Percentiles rank a stretch among this genome's conserved stretches.
Conservation (phyloP, 2,113 vertebrate species). For the Lanius ludovicianus region DNA sequence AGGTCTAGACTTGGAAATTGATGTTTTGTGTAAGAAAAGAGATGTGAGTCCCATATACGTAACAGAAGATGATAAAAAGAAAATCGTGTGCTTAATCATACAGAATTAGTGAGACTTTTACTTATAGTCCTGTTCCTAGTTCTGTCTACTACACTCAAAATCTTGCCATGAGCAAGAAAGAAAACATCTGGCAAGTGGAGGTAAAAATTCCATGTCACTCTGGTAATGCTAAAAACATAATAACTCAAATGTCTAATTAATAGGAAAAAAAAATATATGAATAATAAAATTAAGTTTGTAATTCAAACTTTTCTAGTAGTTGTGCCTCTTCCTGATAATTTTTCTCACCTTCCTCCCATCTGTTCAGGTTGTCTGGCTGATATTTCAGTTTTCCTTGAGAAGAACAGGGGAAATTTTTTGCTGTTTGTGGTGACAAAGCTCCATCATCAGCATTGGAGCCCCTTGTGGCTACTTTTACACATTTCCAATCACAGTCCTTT, state of each 20-base stretch:
- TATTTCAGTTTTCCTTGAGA: not conserved
- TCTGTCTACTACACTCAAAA: not conserved
- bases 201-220: not conserved
- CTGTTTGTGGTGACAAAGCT: not conserved
- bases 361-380: not conserved
- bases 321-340: not conserved
- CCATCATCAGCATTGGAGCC: accelerated
- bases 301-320: not conserved
- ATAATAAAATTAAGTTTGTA: not conserved
- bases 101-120: not conserved
- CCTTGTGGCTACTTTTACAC: not conserved
- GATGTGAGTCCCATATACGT: not conserved
- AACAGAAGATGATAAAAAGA: not conserved
- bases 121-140: not conserved
- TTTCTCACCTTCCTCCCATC: not conserved
- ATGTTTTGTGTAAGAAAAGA: not conserved
- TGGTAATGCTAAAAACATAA: not conserved
- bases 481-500: not conserved
- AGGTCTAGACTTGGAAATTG: not conserved
- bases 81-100: not conserved
- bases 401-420: not conserved
- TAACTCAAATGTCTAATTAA: not conserved
- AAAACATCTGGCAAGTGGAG: not conserved
- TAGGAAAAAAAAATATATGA: not conserved
- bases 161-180: not conserved